A percentile compares a stretch with the other conserved stretches of the same genome.
These are phyloP conservation scores for Diorhabda elongata DNA, from an alignment of 1,140 invertebrate species.

Conservation along the genomic window DNA sequence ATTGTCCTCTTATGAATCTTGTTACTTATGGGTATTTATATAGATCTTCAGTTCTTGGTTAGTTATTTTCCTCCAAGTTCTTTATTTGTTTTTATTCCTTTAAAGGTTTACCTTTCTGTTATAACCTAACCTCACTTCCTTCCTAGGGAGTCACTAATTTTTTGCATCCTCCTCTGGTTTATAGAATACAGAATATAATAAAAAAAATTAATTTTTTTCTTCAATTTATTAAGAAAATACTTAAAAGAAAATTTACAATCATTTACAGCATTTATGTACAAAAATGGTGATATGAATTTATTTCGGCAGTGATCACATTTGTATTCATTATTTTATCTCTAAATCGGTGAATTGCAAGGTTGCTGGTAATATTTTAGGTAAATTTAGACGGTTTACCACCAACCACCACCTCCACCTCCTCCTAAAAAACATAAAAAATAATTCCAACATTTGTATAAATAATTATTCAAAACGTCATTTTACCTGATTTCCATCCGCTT, in stretches of 20 bases:
- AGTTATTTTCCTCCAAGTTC: no score
- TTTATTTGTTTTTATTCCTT: no score
- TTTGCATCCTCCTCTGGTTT: no score
- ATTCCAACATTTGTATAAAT: neutral
- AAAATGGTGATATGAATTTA: neutral
- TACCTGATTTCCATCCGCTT: constrained; percentile 12
- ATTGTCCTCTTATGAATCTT: no score
- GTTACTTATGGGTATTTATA: no score
- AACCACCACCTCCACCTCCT: constrained; percentile 8
- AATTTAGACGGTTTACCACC: constrained; percentile 4
- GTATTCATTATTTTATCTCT: neutral
- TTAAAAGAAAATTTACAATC: neutral
- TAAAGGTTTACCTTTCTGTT: no score
- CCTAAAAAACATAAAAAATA: constrained; percentile 2
- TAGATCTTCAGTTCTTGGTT: no score
- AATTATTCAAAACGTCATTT: neutral
- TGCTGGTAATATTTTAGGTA: neutral
- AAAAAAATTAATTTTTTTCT: no score
- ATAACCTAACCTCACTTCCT: no score
- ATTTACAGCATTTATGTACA: neutral
- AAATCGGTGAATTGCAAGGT: neutral
- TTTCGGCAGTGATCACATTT: neutral
- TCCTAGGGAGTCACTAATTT: no score
- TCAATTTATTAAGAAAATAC: neutral
- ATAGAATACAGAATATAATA: no score